Evolutionary conservation across 2,797 vertebrate species (phyloP), one percentile per base, ranked within the genome.

Genomic region (Mus minutoides): DNA sequence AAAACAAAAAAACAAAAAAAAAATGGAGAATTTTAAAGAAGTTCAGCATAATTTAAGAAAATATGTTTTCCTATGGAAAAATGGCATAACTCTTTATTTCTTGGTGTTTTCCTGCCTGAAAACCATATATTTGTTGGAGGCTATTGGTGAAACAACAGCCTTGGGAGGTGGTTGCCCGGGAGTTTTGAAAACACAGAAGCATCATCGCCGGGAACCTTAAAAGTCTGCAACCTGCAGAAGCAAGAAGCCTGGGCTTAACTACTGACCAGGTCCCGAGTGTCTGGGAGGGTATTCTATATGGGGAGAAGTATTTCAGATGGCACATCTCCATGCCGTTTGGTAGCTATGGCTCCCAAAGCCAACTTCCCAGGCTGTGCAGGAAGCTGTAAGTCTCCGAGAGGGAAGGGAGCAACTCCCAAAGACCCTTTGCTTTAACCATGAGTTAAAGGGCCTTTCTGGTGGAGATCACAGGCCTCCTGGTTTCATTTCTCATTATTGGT

Each of bases 21-120:
- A 97, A 58, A 43, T 34, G 73, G 40, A 62, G 84, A 97, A 83
- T 97, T 97, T 71, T 49, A 96, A 97, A 87, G 89, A 95, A 96
- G 96, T 82, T 56, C 9, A 67, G 19, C 43, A 12, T 79, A 0
- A 2, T 92, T 77, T 29, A 73, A 94, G 92, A 88, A 79, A 89
- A 64, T 1, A 5, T 37, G 6, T 92, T 96, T 94, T 92, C 91
- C 94, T 85, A 71, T 86, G 90, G 88, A 80, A 97, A 97, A 83
- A 5, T 40, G 75, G 24, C 64, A 54, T 40, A 84, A 88, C n/a
- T 73, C 24, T 0, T 52, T 93, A 84, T 67, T 14, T 87, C 31
- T 52, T 62, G 21, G 11, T 67, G 14, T 56, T 19, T 26, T 43
- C 12, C 34, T 89, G 2, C n/a, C 95, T 92, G 46, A 75, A 60